Evolutionary conservation across 2,797 vertebrate species (phyloP).

Genomic region (Agapornis canus): DNA sequence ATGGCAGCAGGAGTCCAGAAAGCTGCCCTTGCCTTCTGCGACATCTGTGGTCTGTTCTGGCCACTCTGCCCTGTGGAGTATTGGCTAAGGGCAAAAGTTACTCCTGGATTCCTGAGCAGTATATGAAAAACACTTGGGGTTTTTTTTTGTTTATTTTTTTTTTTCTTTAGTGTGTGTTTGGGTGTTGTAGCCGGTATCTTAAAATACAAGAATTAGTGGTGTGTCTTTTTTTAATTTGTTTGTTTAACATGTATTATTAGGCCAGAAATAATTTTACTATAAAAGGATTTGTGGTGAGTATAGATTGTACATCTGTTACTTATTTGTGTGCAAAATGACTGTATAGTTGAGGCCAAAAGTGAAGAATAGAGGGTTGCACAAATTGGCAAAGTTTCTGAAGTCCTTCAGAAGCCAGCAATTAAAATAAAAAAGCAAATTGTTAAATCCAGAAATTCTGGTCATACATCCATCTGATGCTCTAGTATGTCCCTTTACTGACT

Average conservation of each 20-base stretch:
- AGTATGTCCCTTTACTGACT: not conserved
- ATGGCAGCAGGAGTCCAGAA: not conserved
- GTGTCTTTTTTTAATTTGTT: not conserved
- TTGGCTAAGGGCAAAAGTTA: not conserved
- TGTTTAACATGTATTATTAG: not conserved
- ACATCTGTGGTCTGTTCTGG: fast-evolving
- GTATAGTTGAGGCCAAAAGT: constrained; percentile 6
- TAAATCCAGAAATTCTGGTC: not conserved
- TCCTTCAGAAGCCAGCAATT: constrained; percentile 52
- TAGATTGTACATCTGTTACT: constrained; percentile 55
- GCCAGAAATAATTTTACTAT: constrained; percentile 16
- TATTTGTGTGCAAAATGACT: constrained; percentile 27
- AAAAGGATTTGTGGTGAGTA: constrained; percentile 47
- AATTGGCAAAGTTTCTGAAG: constrained; percentile 38
- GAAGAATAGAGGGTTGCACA: constrained; percentile 48
- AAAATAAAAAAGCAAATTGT: constrained; percentile 43
- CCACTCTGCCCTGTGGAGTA: fast-evolving
- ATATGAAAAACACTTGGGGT: fast-evolving
- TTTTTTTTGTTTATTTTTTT: not conserved
- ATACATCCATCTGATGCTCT: not conserved
- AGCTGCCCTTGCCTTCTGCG: not conserved
- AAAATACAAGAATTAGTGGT: not conserved
- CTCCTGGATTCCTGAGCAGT: not conserved
- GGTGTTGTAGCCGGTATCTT: not conserved
- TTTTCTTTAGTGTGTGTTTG: not conserved